Evolutionary conservation across 1,140 invertebrate genomes (phyloP).

Genomic region (Eriosoma lanigerum): DNA sequence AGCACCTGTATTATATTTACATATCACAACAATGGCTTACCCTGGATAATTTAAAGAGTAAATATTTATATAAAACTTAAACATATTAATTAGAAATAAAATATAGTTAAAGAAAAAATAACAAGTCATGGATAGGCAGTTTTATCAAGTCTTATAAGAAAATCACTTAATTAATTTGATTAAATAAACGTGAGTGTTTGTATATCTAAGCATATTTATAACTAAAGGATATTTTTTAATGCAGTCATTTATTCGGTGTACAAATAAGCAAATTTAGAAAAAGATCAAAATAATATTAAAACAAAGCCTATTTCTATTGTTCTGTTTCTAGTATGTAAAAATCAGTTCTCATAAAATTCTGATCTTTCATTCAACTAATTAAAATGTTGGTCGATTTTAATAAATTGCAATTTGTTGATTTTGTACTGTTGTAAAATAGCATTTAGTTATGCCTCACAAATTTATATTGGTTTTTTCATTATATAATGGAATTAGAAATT

Average conservation of each 20-base stretch:
- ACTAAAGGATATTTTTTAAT: constrained; percentile 9
- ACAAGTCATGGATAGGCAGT: constrained; percentile 38
- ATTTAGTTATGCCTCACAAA: background rate
- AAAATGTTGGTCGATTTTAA: background rate
- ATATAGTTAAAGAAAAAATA: background rate
- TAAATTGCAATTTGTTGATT: background rate
- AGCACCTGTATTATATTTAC: constrained; percentile 50
- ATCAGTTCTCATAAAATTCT: constrained; percentile 1
- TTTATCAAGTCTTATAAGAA: constrained; percentile 28
- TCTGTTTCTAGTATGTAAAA: background rate
- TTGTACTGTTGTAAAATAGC: background rate
- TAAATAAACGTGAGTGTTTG: constrained; percentile 24
- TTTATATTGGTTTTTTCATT: too few relatives aligned
- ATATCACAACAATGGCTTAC: constrained; percentile 46
- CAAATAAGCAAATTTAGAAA: constrained; percentile 9
- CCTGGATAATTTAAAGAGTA: constrained; percentile 26
- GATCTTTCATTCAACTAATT: background rate
- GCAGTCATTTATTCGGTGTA: constrained; percentile 12
- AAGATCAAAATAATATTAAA: background rate
- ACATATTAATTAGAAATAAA: background rate
- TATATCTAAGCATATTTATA: constrained; percentile 23
- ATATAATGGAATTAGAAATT: constrained; percentile 3
- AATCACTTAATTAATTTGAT: constrained; percentile 20
- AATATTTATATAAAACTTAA: background rate
- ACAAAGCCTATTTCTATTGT: background rate